Evolutionary conservation across 2,888 invertebrate species (phyloP).

Genomic region (Lagria hirta): DNA sequence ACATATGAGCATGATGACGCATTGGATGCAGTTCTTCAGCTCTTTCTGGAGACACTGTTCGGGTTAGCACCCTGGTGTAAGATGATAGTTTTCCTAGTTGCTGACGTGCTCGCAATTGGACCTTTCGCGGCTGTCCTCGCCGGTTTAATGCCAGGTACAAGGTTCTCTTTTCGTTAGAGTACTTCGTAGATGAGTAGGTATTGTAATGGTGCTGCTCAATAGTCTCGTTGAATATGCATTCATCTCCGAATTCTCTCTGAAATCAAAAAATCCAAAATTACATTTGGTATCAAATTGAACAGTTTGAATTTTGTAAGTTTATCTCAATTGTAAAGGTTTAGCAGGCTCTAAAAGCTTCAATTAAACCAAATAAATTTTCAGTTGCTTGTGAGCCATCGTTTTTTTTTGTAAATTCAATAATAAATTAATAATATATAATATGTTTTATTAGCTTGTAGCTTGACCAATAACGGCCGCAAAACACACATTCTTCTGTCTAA

Average conservation of each 20-base stretch:
- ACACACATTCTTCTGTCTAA: too few relatives aligned
- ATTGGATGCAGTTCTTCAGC: slow-evolving; percentile 57
- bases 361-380: too few relatives aligned
- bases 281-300: too few relatives aligned
- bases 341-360: too few relatives aligned
- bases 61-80: slow-evolving; percentile 72
- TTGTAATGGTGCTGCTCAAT: slow-evolving; percentile 84
- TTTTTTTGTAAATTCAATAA: too few relatives aligned
- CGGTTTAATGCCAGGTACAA: slow-evolving; percentile 77
- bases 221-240: slow-evolving; percentile 83
- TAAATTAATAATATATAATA: too few relatives aligned
- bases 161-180: slow-evolving; percentile 69
- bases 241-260: slow-evolving; percentile 80
- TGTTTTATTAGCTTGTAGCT: too few relatives aligned
- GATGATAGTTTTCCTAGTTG: slow-evolving; percentile 73
- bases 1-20: slow-evolving; percentile 50
- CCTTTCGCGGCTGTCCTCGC: slow-evolving; percentile 70
- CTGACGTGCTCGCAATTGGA: slow-evolving; percentile 66
- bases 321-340: too few relatives aligned
- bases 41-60: slow-evolving; percentile 59
- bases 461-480: too few relatives aligned
- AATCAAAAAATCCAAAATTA: slow-evolving; percentile 60
- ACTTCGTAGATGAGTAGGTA: slow-evolving; percentile 76
- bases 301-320: too few relatives aligned
- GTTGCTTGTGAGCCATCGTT: too few relatives aligned